phyloP scores from a whole-genome alignment of 2,888 invertebrate genomes.

The Phyllotreta striolata region DNA sequence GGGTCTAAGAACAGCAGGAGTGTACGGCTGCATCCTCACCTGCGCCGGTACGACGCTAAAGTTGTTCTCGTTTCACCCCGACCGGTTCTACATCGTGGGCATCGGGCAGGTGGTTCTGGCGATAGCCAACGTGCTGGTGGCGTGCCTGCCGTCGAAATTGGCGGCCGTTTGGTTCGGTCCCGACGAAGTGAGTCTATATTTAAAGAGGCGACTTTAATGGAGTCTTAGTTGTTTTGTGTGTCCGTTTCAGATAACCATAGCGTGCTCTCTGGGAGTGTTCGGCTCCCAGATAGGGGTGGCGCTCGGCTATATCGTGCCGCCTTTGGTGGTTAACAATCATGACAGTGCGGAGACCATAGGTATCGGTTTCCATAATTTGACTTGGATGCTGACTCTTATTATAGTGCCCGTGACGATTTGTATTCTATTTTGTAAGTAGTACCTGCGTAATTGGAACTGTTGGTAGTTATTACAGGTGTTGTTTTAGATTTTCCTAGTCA shows the following conservation, averaged over 20 bases:
- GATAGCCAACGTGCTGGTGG: conserved; percentile 88
- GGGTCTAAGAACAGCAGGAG: conserved; percentile 83
- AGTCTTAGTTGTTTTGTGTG: not conserved
- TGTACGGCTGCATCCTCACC: conserved; percentile 84
- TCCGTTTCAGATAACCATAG: conserved; percentile 63
- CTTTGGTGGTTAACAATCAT: conserved; percentile 54
- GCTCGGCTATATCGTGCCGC: conserved; percentile 62
- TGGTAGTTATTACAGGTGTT: not conserved
- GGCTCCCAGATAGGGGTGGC: conserved; percentile 77
- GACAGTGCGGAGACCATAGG: conserved; percentile 49
- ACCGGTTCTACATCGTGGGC: conserved; percentile 86
- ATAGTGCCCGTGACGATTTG: conserved; percentile 57
- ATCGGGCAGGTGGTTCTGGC: conserved; percentile 86
- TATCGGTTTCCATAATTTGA: conserved; percentile 62
- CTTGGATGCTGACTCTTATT: conserved; percentile 64
- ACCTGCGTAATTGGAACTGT: not conserved
- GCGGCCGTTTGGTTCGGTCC: conserved; percentile 98
- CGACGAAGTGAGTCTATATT: conserved; percentile 78
- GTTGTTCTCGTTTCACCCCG: conserved; percentile 81
- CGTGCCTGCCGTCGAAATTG: conserved; percentile 87
- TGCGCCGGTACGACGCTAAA: conserved; percentile 88
- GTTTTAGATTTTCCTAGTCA: conserved; percentile 65
- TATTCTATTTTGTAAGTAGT: conserved; percentile 36
- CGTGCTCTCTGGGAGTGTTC: conserved; percentile 76
- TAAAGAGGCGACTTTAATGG: not conserved